Conservation (phyloP, 2,113 vertebrate genomes). For the Taurulus bubalis region DNA sequence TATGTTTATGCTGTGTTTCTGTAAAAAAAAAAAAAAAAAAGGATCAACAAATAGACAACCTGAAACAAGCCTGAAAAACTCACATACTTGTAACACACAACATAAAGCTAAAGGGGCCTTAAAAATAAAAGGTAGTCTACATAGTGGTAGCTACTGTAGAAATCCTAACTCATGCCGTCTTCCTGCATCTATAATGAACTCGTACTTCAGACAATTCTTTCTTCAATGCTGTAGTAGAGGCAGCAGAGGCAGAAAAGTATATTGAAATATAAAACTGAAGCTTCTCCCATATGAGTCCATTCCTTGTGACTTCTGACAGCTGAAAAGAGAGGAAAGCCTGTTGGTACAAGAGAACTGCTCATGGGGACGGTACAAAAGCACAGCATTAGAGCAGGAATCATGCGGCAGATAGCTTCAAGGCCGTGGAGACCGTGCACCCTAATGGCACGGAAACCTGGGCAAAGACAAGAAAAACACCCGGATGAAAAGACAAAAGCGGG, state of each 20-base stretch:
- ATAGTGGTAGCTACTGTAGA: not conserved
- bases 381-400: constrained; percentile 53
- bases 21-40: too few species aligned
- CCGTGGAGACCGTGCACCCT: constrained; percentile 27
- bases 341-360: constrained; percentile 38
- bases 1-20: not conserved
- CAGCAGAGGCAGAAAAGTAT: constrained; percentile 22
- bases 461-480: constrained; percentile 43
- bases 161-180: constrained; percentile 11
- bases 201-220: constrained; percentile 15
- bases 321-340: constrained; percentile 34
- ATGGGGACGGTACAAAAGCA: constrained; percentile 40
- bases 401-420: constrained; percentile 47
- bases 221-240: constrained; percentile 5
- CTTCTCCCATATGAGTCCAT: constrained; percentile 25
- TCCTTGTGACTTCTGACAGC: constrained; percentile 40
- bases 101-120: not conserved
- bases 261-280: constrained; percentile 47
- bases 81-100: too few species aligned
- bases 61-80: too few species aligned
- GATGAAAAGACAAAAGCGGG: constrained; percentile 47
- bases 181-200: constrained; percentile 45
- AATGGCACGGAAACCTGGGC: constrained; percentile 41
- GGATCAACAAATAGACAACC: not conserved
- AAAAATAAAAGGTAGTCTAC: not conserved